Conservation (phyloP, 1,140 invertebrate species). For the Ceratina australensis region DNA sequence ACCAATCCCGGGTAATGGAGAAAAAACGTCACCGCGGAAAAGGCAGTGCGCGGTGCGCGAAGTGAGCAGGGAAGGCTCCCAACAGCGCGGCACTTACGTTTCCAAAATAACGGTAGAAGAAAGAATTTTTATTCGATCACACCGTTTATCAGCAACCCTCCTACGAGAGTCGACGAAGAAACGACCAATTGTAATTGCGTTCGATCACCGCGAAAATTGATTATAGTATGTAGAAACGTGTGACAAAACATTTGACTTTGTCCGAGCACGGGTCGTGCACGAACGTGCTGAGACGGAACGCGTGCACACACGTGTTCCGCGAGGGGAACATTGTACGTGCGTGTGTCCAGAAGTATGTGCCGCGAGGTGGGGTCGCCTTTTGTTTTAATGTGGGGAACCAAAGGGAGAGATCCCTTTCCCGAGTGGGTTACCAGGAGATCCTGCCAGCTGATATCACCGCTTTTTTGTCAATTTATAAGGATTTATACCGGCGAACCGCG, state of each 20-base stretch:
- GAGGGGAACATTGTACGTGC: conserved; percentile 1
- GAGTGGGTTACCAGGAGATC: conserved; percentile 70
- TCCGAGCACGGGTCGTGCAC: conserved; percentile 15
- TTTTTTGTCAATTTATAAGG: conserved; percentile 77
- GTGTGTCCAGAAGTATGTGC: conserved; percentile 45
- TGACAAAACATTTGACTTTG: background rate
- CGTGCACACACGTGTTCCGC: conserved; percentile 32
- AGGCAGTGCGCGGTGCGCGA: background rate
- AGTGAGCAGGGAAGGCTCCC: background rate
- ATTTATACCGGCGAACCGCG: conserved; percentile 69
- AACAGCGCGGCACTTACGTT: too few relatives aligned
- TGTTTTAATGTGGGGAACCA: conserved; percentile 66
- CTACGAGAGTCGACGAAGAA: too few relatives aligned
- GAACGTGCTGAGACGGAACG: conserved; percentile 19
- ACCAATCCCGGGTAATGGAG: background rate
- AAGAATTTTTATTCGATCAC: too few relatives aligned
- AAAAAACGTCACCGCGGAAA: background rate
- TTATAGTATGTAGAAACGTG: background rate
- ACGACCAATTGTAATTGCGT: background rate
- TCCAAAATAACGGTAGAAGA: too few relatives aligned
- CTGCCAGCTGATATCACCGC: conserved; percentile 66
- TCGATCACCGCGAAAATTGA: background rate
- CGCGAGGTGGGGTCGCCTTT: conserved; percentile 68
- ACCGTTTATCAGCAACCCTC: too few relatives aligned
- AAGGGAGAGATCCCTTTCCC: conserved; percentile 39